Base-by-base conservation (phyloP, 2,888 invertebrate genomes). In the Meloe dianella region DNA sequence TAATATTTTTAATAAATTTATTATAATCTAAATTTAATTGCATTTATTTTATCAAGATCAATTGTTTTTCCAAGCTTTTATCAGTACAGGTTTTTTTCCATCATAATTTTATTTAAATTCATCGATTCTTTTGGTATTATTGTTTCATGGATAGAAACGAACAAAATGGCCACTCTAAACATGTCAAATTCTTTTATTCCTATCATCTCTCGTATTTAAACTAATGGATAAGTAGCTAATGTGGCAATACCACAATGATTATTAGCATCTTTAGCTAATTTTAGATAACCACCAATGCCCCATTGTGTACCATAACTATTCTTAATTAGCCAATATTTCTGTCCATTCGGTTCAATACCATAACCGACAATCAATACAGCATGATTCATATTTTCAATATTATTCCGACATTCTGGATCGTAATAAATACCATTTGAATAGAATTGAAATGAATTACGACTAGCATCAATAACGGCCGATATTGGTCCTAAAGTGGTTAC, bases 231-330 rank as follows among this genome's bases (percentile, higher is more conserved):
- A 77, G 92, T 92, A 72, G 95, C 92, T 62, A 86, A 81, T 61
- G 89, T 85, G 59, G 95, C 94, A 80, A 96, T 90, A 75, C 95
- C 96, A 83, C 96, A 96, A 81, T 92, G 90, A 84, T 96, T 95
- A 1, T 86, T 74, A 8, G 68, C 71, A 57, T 79, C 75, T 64
- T 77, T 74, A 4, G 79, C 76, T 57, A 81, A 70, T 68, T 79
- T 81, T 9, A 77, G 69, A 60, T 77, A 81, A 1, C 81, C 81
- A 14, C 77, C 77, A 62, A 76, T 71, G 32, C 79, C 78, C 79
- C 80, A 81, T 51, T 75, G 63, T 1, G 80, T 72, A 5, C 88
- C 86, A 86, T 89, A 90, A 14, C 89, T 89, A 79, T 91, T 91
- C 77, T 91, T 91, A 2, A 91, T 88, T 17, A 90, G 78, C 90